These are phyloP conservation scores for Bibio marci DNA, from an alignment of 2,888 invertebrate species.

Conservation along the genomic window DNA sequence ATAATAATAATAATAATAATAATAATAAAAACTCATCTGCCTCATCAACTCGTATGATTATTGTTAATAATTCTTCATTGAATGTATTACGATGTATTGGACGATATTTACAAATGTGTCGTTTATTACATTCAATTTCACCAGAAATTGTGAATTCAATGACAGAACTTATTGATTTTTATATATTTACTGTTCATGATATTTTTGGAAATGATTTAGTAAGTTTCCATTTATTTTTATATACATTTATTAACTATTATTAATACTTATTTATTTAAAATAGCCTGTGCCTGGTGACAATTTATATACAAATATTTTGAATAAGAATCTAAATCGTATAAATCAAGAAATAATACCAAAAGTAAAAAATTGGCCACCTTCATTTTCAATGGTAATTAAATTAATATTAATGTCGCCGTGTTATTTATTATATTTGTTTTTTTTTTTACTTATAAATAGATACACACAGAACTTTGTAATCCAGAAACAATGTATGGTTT, in stretches of 20 bases:
- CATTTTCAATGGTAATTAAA: slow-evolving; percentile 5
- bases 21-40: slow-evolving; percentile 11
- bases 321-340: slow-evolving; percentile 58
- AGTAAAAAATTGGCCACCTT: slow-evolving; percentile 27
- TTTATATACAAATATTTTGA: slow-evolving; percentile 50
- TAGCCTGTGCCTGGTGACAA: slow-evolving; percentile 25
- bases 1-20: slow-evolving; percentile 1
- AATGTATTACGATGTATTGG: slow-evolving; percentile 79
- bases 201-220: slow-evolving; percentile 69
- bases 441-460: slow-evolving; percentile 13
- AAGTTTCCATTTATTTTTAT: slow-evolving; percentile 10
- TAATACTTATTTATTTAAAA: no score
- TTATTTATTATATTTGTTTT: neutral
- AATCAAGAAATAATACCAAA: slow-evolving; percentile 45
- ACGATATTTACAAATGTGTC: slow-evolving; percentile 84
- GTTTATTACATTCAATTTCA: slow-evolving; percentile 74
- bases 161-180: slow-evolving; percentile 87
- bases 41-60: slow-evolving; percentile 25
- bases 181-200: slow-evolving; percentile 71
- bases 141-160: slow-evolving; percentile 80
- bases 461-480: slow-evolving; percentile 45
- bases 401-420: neutral
- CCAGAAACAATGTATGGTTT: slow-evolving; percentile 67
- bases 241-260: neutral
- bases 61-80: slow-evolving; percentile 82